These are phyloP conservation scores for Matsumyia berberina DNA, from an alignment of 2,888 invertebrate species.

Conservation along the genomic window DNA sequence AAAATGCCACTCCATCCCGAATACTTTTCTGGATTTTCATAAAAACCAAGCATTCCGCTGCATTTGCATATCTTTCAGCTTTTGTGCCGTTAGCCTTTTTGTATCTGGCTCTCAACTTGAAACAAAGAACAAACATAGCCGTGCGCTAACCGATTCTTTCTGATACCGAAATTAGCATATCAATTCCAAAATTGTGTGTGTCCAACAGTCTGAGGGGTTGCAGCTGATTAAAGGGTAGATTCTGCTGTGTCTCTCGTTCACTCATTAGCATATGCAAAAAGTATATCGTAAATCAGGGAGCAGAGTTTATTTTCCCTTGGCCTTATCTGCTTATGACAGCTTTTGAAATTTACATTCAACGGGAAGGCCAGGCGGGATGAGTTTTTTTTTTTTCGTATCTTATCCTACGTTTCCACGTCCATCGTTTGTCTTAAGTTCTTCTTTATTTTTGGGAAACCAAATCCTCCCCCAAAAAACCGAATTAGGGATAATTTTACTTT, in stretches of 20 bases:
- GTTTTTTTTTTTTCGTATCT: conserved; percentile 25
- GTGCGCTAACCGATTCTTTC: conserved; percentile 45
- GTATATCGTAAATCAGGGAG: conserved; percentile 74
- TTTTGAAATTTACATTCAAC: conserved; percentile 72
- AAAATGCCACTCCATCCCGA: conserved; percentile 17
- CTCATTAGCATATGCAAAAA: conserved; percentile 76
- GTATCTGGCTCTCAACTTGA: conserved; percentile 3
- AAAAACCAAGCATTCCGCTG: conserved; percentile 38
- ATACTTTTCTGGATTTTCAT: conserved; percentile 45
- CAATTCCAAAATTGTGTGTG: conserved; percentile 71
- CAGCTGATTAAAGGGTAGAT: conserved; percentile 68
- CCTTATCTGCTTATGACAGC: conserved; percentile 76
- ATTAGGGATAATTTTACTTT: conserved; percentile 55
- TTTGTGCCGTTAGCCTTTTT: conserved; percentile 49
- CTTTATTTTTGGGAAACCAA: conserved; percentile 9
- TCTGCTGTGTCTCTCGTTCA: conserved; percentile 25
- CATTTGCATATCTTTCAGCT: conserved; percentile 70
- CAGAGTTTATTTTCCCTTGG: conserved; percentile 72
- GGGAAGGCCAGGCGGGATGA: conserved; percentile 47
- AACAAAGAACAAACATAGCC: conserved; percentile 34
- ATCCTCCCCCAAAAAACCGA: conserved; percentile 37
- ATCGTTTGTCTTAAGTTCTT: conserved; percentile 21
- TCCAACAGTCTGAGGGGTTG: conserved; percentile 51
- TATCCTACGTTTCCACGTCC: conserved; percentile 40
- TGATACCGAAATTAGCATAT: conserved; percentile 69